A percentile compares a stretch with the other conserved stretches of the same genome.
Evolutionary conservation across 2,888 invertebrate genomes (phyloP).

Genomic region (Ectobius pallidus): DNA sequence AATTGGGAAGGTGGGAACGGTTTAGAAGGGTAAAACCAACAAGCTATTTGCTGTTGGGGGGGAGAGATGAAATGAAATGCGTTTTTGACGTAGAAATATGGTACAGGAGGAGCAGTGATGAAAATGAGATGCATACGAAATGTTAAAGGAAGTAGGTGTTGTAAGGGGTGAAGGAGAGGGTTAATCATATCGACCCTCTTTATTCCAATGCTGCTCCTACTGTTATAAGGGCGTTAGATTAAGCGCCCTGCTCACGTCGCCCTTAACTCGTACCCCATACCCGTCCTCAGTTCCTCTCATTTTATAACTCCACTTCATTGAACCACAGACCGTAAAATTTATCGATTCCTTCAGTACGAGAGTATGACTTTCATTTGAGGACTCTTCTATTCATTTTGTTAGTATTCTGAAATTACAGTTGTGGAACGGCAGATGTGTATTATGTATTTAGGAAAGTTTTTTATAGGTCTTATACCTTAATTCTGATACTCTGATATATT

Average conservation of each 20-base stretch:
- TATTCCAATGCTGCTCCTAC: constrained; percentile 8
- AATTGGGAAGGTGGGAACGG: neutral
- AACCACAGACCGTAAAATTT: constrained; percentile 16
- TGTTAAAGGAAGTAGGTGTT: neutral
- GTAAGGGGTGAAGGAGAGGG: constrained; percentile 13
- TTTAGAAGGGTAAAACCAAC: neutral
- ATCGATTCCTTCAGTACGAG: neutral
- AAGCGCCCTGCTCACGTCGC: constrained; percentile 21
- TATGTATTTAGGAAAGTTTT: too few species aligned
- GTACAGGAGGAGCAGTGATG: neutral
- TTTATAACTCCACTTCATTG: constrained; percentile 20
- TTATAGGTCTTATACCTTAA: too few species aligned
- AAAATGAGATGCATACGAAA: constrained; percentile 19
- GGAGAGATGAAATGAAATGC: neutral
- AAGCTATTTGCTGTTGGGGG: neutral
- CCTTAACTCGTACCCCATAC: neutral
- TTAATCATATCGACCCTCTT: constrained; percentile 14
- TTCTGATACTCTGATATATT: too few species aligned
- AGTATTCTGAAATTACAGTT: too few species aligned
- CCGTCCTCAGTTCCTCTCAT: neutral
- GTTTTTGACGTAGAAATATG: constrained; percentile 17
- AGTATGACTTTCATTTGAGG: neutral
- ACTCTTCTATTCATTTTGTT: neutral
- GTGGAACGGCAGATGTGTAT: too few species aligned
- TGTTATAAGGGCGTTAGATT: constrained; percentile 22